Base-by-base conservation (phyloP, 2,888 invertebrate species). In the Tenthredo notha region DNA sequence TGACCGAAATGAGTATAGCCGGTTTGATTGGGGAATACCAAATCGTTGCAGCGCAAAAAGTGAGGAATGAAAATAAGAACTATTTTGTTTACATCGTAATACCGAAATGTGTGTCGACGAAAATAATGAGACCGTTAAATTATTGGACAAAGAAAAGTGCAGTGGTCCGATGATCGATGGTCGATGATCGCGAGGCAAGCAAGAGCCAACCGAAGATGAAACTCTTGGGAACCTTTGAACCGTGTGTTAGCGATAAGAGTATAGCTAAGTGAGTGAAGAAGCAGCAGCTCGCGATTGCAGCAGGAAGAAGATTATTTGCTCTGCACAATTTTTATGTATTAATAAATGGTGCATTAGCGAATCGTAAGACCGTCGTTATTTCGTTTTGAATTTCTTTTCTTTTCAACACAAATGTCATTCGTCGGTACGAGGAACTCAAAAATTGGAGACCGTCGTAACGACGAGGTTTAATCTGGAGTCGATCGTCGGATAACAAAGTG, bases 181-280 rank as follows among this genome's bases (percentile, higher is more conserved):
- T 85, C 40, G 82, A 75, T 87, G 85, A 85, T 83, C 85, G 78
- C n/a, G 82, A 75, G 83, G 70, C 47, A 47, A 82, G 12, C 58
- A 77, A 75, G 61, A 65, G 25, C 61, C 65, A 10, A 2, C 18
- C 47, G 75, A 15, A 25, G 75, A 83, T 70, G 75, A 75, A 75
- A 43, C 40, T 43, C 21, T 10, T 21, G 40, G 43, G 21, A 74
- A 74, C 72, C 72, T 74, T 74, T 74, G 72, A 74, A 74, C 72
- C 43, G 21, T 7, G 72, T 10, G 40, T 33, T 33, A 43, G 40
- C 15, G 72, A 74, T 74, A 74, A 74, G 72, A 74, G 72, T 33
- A 29, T 29, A 29, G 67, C 67, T 43, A 21, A 74, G 43, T n/a
- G n/a, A 43, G 72, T 21, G 61, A 61, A 61, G 25, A 61, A 54